phyloP scores from a whole-genome alignment of 1,140 invertebrate species.

The Tenebrio molitor region DNA sequence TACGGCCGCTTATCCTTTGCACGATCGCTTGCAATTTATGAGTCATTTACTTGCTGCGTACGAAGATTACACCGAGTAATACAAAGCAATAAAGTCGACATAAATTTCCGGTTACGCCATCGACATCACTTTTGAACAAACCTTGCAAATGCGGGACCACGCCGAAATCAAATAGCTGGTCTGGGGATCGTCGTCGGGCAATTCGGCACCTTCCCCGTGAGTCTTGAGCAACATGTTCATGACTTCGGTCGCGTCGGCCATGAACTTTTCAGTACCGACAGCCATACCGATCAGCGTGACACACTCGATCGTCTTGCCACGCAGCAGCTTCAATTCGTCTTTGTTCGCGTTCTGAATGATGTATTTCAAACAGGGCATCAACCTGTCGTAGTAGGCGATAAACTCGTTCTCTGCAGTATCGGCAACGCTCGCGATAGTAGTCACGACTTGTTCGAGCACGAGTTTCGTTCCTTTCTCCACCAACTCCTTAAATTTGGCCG shows the following conservation, averaged over 20 bases:
- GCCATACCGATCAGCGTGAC: constrained; percentile 97
- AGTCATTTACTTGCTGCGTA: too few relatives aligned
- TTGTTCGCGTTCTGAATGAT: constrained; percentile 96
- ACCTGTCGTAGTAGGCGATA: constrained; percentile 82
- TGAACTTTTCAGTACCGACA: constrained; percentile 96
- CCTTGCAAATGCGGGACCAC: constrained; percentile 98
- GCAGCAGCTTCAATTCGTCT: constrained; percentile 88
- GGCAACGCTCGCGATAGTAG: constrained; percentile 98
- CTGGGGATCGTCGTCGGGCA: constrained; percentile 97
- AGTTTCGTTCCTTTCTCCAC: constrained; percentile 95
- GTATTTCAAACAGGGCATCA: constrained; percentile 98
- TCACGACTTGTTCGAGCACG: constrained; percentile 97
- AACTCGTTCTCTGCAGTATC: constrained; percentile 99
- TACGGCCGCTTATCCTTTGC: too few relatives aligned
- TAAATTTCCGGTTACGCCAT: too few relatives aligned
- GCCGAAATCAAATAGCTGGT: constrained; percentile 98
- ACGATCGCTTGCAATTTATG: too few relatives aligned
- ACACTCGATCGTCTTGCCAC: constrained; percentile 87
- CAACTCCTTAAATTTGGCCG: constrained; percentile 93
- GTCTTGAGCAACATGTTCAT: constrained; percentile 97
- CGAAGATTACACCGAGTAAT: too few relatives aligned
- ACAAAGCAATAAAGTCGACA: too few relatives aligned
- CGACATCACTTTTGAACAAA: too few relatives aligned
- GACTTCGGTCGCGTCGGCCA: constrained; percentile 93
- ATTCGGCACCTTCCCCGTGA: constrained; percentile 83